phyloP scores from a whole-genome alignment of 2,113 vertebrate species.

The Chinchilla lanigera region DNA sequence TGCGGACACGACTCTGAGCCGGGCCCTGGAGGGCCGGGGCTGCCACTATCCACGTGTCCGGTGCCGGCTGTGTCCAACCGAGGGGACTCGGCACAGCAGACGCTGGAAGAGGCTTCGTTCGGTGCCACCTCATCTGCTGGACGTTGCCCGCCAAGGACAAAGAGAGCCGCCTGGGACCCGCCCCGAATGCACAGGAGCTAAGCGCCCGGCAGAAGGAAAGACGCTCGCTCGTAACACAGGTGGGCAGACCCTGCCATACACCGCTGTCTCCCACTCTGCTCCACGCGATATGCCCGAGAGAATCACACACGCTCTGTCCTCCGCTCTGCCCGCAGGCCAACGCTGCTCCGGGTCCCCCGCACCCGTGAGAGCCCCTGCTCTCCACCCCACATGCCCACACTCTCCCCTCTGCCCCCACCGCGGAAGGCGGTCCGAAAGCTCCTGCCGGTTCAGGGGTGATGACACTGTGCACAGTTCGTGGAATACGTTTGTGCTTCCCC shows the following conservation, averaged over 20 bases:
- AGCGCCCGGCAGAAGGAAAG: background rate
- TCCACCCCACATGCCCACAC: background rate
- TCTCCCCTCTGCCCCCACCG: no score
- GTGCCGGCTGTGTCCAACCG: background rate
- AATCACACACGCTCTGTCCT: background rate
- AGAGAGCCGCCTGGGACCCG: background rate
- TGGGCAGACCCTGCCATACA: background rate
- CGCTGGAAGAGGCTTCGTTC: background rate
- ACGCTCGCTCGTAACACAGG: background rate
- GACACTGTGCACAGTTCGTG: no score
- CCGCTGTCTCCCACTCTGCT: background rate
- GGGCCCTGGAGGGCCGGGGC: background rate
- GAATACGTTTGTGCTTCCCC: background rate
- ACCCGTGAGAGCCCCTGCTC: background rate
- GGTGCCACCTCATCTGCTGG: background rate
- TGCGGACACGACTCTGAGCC: rapidly evolving
- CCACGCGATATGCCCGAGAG: background rate
- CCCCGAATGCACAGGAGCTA: background rate
- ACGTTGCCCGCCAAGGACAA: no score
- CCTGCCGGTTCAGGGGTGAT: background rate
- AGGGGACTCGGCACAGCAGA: background rate
- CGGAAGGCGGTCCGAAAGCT: no score
- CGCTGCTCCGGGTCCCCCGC: background rate
- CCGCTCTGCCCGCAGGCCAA: background rate
- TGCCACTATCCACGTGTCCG: no score